Evolutionary conservation across 2,888 invertebrate species (phyloP).

Genomic region (Phyto melanocephala): DNA sequence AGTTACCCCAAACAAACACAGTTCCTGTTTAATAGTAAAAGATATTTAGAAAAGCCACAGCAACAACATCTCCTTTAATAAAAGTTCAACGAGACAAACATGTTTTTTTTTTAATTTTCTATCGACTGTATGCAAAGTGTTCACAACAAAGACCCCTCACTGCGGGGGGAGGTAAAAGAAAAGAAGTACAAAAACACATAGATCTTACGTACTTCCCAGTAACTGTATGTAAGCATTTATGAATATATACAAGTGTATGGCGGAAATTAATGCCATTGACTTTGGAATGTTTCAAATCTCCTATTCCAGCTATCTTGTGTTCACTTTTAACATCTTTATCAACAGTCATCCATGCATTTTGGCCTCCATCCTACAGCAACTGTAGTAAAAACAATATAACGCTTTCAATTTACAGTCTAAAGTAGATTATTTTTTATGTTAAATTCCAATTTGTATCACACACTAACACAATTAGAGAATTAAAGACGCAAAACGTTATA

Average conservation of each 20-base stretch:
- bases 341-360: neutral
- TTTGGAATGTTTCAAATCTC: conserved; percentile 25
- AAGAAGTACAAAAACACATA: neutral
- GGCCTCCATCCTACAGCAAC: neutral
- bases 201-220: neutral
- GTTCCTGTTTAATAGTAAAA: neutral
- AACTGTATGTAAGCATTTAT: neutral
- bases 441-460: conserved; percentile 56
- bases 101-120: neutral
- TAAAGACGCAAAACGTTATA: conserved; percentile 12
- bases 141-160: neutral
- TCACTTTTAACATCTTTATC: neutral
- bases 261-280: conserved; percentile 53
- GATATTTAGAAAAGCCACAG: neutral
- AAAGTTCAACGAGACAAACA: neutral
- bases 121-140: neutral
- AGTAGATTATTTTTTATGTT: conserved; percentile 48
- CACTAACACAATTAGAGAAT: conserved; percentile 16
- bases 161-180: too few species aligned
- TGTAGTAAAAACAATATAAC: neutral
- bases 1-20: neutral
- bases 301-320: conserved; percentile 5
- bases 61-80: neutral
- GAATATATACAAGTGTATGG: neutral
- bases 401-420: neutral